Evolutionary conservation across 2,797 vertebrate species (phyloP), one percentile per base, ranked within the genome.

Genomic region (Spondyliosoma cantharus): DNA sequence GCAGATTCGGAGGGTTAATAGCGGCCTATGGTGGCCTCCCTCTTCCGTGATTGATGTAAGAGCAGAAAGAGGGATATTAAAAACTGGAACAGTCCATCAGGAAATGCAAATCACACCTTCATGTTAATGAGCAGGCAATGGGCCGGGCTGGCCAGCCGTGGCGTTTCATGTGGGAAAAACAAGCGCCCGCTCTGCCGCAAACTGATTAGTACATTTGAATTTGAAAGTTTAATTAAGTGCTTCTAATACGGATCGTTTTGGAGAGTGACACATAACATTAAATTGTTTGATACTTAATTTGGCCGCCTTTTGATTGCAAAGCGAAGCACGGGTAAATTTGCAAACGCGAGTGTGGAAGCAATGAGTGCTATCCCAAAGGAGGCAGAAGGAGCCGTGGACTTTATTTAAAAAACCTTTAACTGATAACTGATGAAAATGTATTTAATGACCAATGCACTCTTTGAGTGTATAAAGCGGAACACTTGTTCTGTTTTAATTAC

Each of bases 1-100:
- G 96, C 96, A 96, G 96, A 97, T 97, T 97, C 95, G 96, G 96
- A 95, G 96, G 96, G 96, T 97, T 98, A 97, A 97, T 97, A 95
- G 96, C 93, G 96, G 97, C 96, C 96, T 96, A 95, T 96, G 95
- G 96, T 96, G 96, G 96, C 96, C 95, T 96, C 92, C 94, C 93
- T 94, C 87, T 65, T 94, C 91, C 90, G 87, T 96, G 96, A 97
- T 97, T 97, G 96, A 99, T 97, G 96, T 94, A 91, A 94, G 94
- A 92, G 90, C 90, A 93, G 90, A 94, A 96, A 94, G 94, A 89
- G 78, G 91, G 92, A 92, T 95, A 95, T 95, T 95, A 94, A 96
- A 91, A 96, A 94, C 93, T 88, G 94, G 56, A 93, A 96, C 93
- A 93, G 94, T 94, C 96, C 96, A 97, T 96, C 95, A 96, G 95